Percentiles rank a stretch among this genome's conserved stretches.
phyloP scores from a whole-genome alignment of 1,140 invertebrate genomes.

The Akabosia matsudoensis region DNA sequence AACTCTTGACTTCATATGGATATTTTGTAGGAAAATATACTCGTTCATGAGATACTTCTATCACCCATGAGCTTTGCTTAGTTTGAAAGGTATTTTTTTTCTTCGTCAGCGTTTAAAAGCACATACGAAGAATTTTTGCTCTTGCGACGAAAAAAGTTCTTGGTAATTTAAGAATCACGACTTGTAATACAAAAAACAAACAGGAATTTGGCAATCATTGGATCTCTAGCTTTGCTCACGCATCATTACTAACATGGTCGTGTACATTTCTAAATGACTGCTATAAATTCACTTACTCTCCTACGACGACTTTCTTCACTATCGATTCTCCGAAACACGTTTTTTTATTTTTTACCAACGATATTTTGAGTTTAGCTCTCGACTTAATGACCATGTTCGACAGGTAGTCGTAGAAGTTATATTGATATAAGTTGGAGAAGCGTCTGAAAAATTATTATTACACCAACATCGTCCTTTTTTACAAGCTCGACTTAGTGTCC shows the following conservation, averaged over 20 bases:
- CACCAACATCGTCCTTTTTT: not conserved
- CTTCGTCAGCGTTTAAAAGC: too few species aligned
- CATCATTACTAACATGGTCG: not conserved
- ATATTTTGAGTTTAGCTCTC: too few species aligned
- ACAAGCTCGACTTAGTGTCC: too few species aligned
- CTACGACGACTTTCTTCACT: not conserved
- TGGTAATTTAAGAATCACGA: conserved; percentile 11
- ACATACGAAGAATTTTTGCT: too few species aligned
- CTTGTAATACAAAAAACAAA: not conserved
- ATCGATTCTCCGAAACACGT: not conserved
- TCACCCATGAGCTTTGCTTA: not conserved
- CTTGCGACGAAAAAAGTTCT: too few species aligned
- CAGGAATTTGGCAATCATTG: not conserved
- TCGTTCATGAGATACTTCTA: not conserved
- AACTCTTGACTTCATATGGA: too few species aligned
- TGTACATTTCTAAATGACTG: not conserved
- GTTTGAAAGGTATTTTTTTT: not conserved
- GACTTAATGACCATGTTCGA: conserved; percentile 7
- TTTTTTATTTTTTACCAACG: not conserved
- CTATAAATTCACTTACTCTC: too few species aligned
- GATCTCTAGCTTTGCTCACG: not conserved
- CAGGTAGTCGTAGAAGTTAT: not conserved
- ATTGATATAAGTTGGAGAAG: not conserved
- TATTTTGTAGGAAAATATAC: too few species aligned
- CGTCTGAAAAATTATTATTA: not conserved